Base-by-base conservation (phyloP, 2,888 invertebrate species). In the Pantelozetes paolii region DNA sequence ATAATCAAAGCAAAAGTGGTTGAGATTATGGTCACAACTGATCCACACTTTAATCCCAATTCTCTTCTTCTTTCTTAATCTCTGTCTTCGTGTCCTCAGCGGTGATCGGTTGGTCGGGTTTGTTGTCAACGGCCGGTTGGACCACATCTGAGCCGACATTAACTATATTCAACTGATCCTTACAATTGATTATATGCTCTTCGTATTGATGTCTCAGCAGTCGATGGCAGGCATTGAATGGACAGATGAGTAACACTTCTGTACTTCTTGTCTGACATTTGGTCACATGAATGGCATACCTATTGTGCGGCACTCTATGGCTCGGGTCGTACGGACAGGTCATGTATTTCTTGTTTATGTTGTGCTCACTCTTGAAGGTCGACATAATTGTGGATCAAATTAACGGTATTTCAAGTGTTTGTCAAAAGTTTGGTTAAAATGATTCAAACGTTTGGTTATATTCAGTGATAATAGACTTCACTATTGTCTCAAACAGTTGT, bases 171-270 rank as follows among this genome's bases (percentile, higher is more conserved):
- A 5, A 23, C n/a, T n/a, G 2, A 11, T 59, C n/a, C 6, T 1
- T 1, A 11, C 69, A 69, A 18, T 42, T 18, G 20, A 0, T 18
- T 3, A 69, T 1, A 42, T 69, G 69, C 1, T 40, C 36, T 30
- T 36, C n/a, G 8, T 6, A n/a, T 20, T n/a, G 13, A 1, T 40
- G 2, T 69, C n/a, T 40, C 2, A 2, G 1, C 1, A 40, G 1
- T 8, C 69, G 40, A 69, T 69, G 69, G 15, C 18, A 15, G 18
- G 36, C 69, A 48, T 69, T 69, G 40, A 45, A 69, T 40, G 69
- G 69, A 69, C 69, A 69, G 36, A 48, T 15, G 15, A 69, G 26
- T 13, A 69, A 11, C 23, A 18, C 18, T 18, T 15, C 1, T 18
- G 2, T 8, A 1, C 15, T n/a, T 23, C 28, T 13, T 40, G 3